Evolutionary conservation across 2,888 invertebrate genomes (phyloP).

Genomic region (Campoletis raptor): DNA sequence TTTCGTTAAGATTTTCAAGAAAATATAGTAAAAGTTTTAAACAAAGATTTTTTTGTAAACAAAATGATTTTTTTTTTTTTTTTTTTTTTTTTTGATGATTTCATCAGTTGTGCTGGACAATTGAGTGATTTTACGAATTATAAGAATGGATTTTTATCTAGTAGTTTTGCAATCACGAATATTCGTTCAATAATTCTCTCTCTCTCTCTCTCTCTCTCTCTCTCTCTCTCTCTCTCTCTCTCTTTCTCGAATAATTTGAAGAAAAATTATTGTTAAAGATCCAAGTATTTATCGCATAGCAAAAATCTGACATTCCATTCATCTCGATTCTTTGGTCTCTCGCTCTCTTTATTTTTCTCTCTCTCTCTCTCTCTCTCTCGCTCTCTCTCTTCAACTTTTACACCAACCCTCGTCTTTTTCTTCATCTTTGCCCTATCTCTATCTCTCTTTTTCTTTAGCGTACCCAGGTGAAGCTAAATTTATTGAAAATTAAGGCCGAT

Average conservation of each 20-base stretch:
- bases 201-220: background rate
- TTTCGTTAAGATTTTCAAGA: background rate
- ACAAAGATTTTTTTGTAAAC: no score
- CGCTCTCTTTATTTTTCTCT: background rate
- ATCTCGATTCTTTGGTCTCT: background rate
- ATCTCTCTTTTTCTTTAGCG: slow-evolving; percentile 2
- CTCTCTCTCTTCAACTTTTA: background rate
- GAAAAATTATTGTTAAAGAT: slow-evolving; percentile 4
- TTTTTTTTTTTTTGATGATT: background rate
- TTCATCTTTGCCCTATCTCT: background rate
- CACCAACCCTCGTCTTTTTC: background rate
- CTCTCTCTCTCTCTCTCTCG: background rate
- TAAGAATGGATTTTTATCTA: background rate
- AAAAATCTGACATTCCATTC: background rate
- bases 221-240: background rate
- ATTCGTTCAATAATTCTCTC: background rate
- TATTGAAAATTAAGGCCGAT: slow-evolving; percentile 83
- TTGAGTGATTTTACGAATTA: background rate
- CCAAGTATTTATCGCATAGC: background rate
- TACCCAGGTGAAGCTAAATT: slow-evolving; percentile 75
- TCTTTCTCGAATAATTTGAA: background rate
- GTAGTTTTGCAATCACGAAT: background rate
- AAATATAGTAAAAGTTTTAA: no score
- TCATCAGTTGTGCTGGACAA: background rate
- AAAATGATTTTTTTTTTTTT: no score